These are phyloP conservation scores for Epicampocera succincta DNA, from an alignment of 2,888 invertebrate species.

Conservation along the genomic window DNA sequence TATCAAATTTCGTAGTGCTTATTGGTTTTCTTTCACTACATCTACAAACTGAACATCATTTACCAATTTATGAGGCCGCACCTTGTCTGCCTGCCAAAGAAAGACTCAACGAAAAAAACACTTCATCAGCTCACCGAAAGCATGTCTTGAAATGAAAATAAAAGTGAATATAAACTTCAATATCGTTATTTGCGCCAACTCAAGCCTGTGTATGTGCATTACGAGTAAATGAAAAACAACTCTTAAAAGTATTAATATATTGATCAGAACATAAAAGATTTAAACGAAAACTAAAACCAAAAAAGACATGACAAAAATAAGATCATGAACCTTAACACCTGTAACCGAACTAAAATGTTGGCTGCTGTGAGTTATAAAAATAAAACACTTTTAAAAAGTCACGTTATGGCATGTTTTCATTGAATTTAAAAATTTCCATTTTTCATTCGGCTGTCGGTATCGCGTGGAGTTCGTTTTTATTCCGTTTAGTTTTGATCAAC, in stretches of 20 bases:
- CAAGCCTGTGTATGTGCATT: too few relatives aligned
- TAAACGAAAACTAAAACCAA: slow-evolving; percentile 1
- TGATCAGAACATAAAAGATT: slow-evolving; percentile 40
- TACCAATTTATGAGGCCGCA: slow-evolving; percentile 42
- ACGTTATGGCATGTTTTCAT: slow-evolving; percentile 35
- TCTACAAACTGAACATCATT: slow-evolving; percentile 15
- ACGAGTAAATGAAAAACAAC: slow-evolving; percentile 1
- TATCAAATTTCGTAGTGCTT: not conserved
- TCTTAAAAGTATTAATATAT: slow-evolving; percentile 22
- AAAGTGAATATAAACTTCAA: slow-evolving; percentile 39
- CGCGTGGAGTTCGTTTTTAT: not conserved
- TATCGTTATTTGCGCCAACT: slow-evolving; percentile 18
- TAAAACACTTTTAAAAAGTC: slow-evolving; percentile 48
- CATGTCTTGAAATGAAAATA: not conserved
- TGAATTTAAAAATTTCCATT: slow-evolving; percentile 7
- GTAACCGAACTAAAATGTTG: slow-evolving; percentile 35
- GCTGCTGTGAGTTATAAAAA: slow-evolving; percentile 27
- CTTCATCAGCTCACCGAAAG: slow-evolving; percentile 7
- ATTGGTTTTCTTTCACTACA: not conserved
- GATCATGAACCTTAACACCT: slow-evolving; percentile 55
- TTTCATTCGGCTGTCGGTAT: not conserved
- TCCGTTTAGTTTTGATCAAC: not conserved
- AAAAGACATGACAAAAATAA: slow-evolving; percentile 29
- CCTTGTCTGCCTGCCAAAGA: slow-evolving; percentile 50
- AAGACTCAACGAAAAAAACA: not conserved